Conservation (phyloP, 2,113 vertebrate genomes). For the Oceanodroma tethys region DNA sequence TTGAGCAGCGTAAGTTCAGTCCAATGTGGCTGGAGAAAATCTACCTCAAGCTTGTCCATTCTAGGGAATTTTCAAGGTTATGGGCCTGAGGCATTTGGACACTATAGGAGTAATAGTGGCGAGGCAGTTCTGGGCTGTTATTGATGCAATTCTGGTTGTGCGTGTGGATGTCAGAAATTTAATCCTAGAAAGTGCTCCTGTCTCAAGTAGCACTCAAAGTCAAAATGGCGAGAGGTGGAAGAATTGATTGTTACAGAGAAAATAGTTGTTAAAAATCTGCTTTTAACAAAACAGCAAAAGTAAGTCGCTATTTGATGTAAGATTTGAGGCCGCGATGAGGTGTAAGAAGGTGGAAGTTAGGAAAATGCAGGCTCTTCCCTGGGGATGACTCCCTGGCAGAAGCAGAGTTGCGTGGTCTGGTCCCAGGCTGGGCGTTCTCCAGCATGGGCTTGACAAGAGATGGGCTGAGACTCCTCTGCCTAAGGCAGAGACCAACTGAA, state of each 20-base stretch:
- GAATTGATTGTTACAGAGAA: background rate
- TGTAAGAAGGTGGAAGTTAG: background rate
- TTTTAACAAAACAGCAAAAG: background rate
- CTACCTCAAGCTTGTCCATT: background rate
- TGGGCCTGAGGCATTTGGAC: background rate
- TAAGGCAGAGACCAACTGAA: background rate
- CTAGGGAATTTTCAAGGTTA: background rate
- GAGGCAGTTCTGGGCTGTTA: background rate
- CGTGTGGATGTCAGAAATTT: background rate
- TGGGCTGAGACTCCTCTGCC: background rate
- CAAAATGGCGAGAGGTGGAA: background rate
- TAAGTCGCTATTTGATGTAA: background rate
- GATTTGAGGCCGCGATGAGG: background rate
- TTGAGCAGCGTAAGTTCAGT: background rate
- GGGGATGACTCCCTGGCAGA: background rate
- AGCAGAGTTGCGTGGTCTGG: background rate
- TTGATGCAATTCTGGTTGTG: background rate
- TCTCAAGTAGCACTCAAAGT: background rate
- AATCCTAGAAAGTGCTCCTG: background rate
- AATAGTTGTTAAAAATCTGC: background rate
- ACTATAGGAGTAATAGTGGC: background rate
- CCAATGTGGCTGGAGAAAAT: background rate
- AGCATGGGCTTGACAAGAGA: fast-evolving
- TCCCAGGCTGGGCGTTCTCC: background rate
- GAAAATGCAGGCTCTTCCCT: background rate